phyloP scores from a whole-genome alignment of 2,113 vertebrate species.

The Pteropus alecto region DNA sequence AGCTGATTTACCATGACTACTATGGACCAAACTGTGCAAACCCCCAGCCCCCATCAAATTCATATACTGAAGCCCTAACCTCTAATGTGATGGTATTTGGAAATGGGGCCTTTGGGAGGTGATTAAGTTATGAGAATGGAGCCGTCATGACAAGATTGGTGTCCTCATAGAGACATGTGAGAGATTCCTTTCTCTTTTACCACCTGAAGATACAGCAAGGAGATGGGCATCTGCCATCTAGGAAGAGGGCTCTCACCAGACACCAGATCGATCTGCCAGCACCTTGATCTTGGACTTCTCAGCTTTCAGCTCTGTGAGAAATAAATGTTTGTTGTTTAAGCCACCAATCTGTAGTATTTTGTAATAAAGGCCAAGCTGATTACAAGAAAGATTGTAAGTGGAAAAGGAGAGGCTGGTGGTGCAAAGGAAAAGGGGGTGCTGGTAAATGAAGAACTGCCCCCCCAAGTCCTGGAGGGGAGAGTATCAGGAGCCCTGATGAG shows the following conservation, averaged over 20 bases:
- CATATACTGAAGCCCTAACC: not conserved
- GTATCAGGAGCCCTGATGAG: not conserved
- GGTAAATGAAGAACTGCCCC: not conserved
- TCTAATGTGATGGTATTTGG: not conserved
- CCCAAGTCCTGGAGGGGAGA: not conserved
- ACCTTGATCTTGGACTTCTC: not conserved
- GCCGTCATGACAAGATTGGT: no score
- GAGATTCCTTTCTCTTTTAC: not conserved
- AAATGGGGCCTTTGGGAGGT: not conserved
- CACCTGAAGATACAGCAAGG: not conserved
- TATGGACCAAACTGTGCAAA: not conserved
- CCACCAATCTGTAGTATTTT: no score
- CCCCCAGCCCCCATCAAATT: no score
- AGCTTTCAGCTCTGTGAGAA: not conserved
- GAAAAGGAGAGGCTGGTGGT: not conserved
- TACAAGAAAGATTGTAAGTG: not conserved
- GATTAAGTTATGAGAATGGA: not conserved
- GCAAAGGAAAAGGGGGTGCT: not conserved
- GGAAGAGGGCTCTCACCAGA: not conserved
- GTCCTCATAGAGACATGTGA: not conserved
- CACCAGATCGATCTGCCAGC: not conserved
- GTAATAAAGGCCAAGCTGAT: not conserved
- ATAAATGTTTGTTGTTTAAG: not conserved
- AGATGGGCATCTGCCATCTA: not conserved
- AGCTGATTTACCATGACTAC: not conserved